Conservation (phyloP, 2,888 invertebrate genomes). For the Dynastes hyllus region DNA sequence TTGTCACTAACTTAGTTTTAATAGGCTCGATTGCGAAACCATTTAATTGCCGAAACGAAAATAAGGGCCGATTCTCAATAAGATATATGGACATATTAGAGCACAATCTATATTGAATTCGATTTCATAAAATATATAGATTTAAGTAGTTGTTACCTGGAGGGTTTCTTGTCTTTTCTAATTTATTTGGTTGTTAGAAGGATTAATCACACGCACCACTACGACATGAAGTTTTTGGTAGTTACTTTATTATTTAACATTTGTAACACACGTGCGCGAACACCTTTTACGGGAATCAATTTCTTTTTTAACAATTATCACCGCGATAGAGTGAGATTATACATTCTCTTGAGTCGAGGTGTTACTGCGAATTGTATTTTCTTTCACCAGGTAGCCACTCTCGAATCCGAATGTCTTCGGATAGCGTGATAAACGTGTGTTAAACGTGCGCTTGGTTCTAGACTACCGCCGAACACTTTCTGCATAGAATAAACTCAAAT, state of each 20-base stretch:
- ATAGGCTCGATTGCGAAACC: too few relatives aligned
- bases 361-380: constrained; percentile 22
- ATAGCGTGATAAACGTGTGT: constrained; percentile 18
- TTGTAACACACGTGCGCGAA: not conserved
- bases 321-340: not conserved
- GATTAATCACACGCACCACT: too few relatives aligned
- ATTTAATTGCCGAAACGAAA: too few relatives aligned
- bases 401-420: constrained; percentile 27
- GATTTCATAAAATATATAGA: too few relatives aligned
- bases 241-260: not conserved
- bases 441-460: constrained; percentile 3
- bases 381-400: constrained; percentile 23
- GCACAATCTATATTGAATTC: too few relatives aligned
- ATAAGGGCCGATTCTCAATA: too few relatives aligned
- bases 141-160: too few relatives aligned
- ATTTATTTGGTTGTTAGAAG: too few relatives aligned
- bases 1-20: too few relatives aligned
- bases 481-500: constrained; percentile 36
- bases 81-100: too few relatives aligned
- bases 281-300: not conserved
- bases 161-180: too few relatives aligned
- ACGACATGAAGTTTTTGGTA: too few relatives aligned
- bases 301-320: constrained; percentile 9
- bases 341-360: constrained; percentile 21
- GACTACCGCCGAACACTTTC: constrained; percentile 45